phyloP scores from a whole-genome alignment of 2,797 vertebrate species.

The Lacerta agilis region DNA sequence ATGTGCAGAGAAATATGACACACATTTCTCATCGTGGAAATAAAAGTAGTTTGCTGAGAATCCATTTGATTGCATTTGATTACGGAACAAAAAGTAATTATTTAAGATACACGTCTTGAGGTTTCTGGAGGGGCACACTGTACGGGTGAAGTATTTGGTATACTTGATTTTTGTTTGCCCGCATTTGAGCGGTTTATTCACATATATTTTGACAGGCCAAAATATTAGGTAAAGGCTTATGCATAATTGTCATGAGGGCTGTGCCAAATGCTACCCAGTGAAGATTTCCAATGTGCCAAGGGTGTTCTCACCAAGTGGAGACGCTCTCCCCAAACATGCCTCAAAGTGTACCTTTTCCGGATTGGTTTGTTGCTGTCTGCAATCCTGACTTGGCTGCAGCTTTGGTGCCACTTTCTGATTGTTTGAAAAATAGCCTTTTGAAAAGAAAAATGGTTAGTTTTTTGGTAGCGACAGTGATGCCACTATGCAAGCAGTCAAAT shows the following conservation, averaged over 20 bases:
- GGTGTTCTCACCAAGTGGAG: too few species aligned
- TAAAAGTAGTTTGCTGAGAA: conserved; percentile 77
- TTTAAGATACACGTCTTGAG: conserved; percentile 69
- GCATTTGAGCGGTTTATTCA: conserved; percentile 57
- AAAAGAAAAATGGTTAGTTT: neutral
- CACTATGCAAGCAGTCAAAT: neutral
- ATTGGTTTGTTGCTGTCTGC: neutral
- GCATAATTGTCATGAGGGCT: conserved; percentile 9
- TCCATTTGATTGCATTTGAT: conserved; percentile 79
- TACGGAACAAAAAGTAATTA: conserved; percentile 81
- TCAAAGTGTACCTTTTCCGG: neutral
- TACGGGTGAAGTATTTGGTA: conserved; percentile 67
- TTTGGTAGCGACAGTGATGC: neutral
- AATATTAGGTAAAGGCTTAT: conserved; percentile 20
- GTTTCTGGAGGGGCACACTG: conserved; percentile 69
- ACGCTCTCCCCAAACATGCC: neutral
- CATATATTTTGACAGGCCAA: conserved; percentile 59
- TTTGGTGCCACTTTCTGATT: neutral
- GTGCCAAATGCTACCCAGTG: neutral
- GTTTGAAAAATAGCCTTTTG: neutral
- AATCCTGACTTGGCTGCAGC: neutral
- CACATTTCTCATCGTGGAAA: conserved; percentile 73
- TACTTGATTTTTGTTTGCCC: conserved; percentile 54
- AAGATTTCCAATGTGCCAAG: neutral
- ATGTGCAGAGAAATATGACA: conserved; percentile 67